Base-by-base conservation (phyloP, 1,140 invertebrate species). In the Calephelis nemesis region DNA sequence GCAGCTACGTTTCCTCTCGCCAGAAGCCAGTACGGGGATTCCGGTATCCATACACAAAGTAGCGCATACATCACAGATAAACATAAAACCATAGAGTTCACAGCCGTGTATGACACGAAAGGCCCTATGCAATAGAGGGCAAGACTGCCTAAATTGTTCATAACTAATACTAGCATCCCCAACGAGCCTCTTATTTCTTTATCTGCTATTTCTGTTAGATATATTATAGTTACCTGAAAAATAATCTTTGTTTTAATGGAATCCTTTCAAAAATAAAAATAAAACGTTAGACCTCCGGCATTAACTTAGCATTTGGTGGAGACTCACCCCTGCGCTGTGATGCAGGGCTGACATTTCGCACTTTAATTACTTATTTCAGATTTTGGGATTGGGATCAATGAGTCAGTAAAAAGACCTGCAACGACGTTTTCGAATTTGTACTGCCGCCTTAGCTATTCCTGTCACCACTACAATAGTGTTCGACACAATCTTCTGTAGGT, bases 1-100 rank as follows among this genome's bases (percentile, higher is more conserved):
- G 76, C 79, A 0, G 78, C 87, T 7, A 93, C 82, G 45, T 91
- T 87, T 0, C 93, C 93, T 62, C 93, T 94, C 54, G 92, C 93
- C 0, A 94, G 84, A 47, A 95, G 85, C 73, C 94, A 97, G 66
- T 96, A 94, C 0, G 97, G 96, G 0, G 96, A 96, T 84, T 97
- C 96, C 0, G 96, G 96, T 87, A 97, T 94, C 92, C 94, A 95
- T 13, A 91, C 76, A 79, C 95, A 95, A 0, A 92, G 87, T 0
- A 94, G 10, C 11, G 95, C 89, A 54, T 95, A 94, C n/a, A 94
- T 68, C 0, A 94, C 69, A 1, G 95, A 92, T 50, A 73, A 77
- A 10, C 67, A 81, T 11, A 81, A 67, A 9, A 92, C 87, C 39
- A 91, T 88, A 45, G 89, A 90, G 19, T 95, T 93, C 0, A 94